These are phyloP conservation scores for Enteromius radiatus DNA, from an alignment of 2,797 vertebrate genomes.

Conservation along the genomic window DNA sequence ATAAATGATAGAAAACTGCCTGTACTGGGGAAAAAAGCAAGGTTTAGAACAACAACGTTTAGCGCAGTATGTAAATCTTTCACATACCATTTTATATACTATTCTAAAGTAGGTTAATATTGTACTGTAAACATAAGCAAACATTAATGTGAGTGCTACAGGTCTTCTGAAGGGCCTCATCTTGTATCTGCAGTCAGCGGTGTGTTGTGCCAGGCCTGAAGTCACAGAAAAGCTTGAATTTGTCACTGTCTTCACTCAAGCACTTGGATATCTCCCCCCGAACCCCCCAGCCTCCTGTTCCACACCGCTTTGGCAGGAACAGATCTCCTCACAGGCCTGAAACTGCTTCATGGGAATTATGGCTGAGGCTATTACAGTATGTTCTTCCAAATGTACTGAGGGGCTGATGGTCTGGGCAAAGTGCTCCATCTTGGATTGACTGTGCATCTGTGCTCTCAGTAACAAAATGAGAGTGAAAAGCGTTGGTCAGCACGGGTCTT, in stretches of 20 bases:
- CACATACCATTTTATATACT: not conserved
- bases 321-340: constrained; percentile 47
- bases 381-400: constrained; percentile 60
- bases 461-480: constrained; percentile 36
- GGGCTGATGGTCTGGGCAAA: constrained; percentile 54
- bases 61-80: not conserved
- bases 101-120: not conserved
- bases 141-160: not conserved
- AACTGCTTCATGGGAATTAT: constrained; percentile 55
- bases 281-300: constrained; percentile 49
- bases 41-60: not conserved
- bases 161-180: not conserved
- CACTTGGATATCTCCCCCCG: constrained; percentile 37
- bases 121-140: not conserved
- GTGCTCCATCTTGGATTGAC: constrained; percentile 43
- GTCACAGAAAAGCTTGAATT: constrained; percentile 35
- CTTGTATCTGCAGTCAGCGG: not conserved
- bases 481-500: constrained; percentile 47
- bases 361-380: constrained; percentile 54
- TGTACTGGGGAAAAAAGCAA: not conserved
- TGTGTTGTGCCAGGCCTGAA: constrained; percentile 5
- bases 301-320: constrained; percentile 51
- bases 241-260: constrained; percentile 46
- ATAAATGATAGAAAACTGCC: not conserved
- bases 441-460: constrained; percentile 40